Conservation (phyloP, 2,113 vertebrate genomes). For the Indri indri region DNA sequence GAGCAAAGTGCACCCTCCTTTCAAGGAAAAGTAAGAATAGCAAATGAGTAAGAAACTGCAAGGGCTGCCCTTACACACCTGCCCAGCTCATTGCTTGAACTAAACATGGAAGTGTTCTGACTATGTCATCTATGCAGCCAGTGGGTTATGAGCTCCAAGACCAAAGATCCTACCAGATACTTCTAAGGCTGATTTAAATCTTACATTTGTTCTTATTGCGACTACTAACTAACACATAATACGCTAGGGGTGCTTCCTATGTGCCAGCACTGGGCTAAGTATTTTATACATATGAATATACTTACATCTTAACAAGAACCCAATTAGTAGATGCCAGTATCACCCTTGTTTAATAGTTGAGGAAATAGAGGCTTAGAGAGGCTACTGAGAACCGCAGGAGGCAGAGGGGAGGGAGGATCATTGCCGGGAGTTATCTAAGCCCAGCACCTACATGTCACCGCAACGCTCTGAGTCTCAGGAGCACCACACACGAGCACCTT, state of each 20-base stretch:
- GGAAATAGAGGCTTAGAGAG: neutral
- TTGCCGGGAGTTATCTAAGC: neutral
- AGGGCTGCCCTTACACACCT: neutral
- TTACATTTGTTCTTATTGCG: neutral
- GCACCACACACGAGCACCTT: neutral
- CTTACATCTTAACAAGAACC: neutral
- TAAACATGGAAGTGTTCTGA: neutral
- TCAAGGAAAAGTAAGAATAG: neutral
- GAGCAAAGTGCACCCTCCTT: neutral
- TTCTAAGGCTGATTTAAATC: neutral
- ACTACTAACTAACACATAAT: neutral
- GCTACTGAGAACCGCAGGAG: neutral
- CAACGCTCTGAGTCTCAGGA: rapidly evolving
- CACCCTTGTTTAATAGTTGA: neutral
- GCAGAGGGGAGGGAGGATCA: neutral
- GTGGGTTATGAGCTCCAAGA: neutral
- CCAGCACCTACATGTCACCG: neutral
- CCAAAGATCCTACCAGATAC: neutral
- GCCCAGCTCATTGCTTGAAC: neutral
- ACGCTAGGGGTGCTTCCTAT: neutral
- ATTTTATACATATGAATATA: neutral
- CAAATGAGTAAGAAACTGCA: neutral
- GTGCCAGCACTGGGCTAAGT: neutral
- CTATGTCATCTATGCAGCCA: neutral
- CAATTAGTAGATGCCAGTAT: neutral